These are phyloP conservation scores for Phalanger gymnotis DNA, from an alignment of 2,797 vertebrate species.

Conservation along the genomic window DNA sequence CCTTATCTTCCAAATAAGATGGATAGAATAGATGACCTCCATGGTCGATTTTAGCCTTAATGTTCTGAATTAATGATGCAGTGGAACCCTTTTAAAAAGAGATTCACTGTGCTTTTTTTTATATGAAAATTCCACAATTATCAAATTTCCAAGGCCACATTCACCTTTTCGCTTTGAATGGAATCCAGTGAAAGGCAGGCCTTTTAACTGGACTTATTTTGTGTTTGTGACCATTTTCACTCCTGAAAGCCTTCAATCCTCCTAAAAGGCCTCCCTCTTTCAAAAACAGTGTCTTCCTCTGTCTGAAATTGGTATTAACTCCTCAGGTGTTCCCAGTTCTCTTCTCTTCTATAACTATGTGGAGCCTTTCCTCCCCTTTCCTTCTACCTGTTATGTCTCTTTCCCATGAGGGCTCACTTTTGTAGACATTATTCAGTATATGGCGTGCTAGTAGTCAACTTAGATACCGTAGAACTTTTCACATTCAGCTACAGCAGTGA, in stretches of 20 bases:
- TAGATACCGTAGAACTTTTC: not conserved
- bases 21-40: not conserved
- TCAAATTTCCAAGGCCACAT: constrained; percentile 10
- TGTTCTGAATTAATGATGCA: constrained; percentile 15
- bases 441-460: not conserved
- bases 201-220: constrained; percentile 45
- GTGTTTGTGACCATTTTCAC: constrained; percentile 21
- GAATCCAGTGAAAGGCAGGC: constrained; percentile 8
- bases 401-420: not conserved
- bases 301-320: not conserved
- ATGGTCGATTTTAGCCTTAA: not conserved
- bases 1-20: not conserved
- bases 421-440: not conserved
- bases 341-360: constrained; percentile 7
- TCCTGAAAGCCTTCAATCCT: constrained; percentile 4
- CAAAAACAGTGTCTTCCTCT: constrained; percentile 16
- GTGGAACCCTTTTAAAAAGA: constrained; percentile 32
- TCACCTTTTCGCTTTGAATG: not conserved
- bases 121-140: not conserved
- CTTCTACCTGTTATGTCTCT: not conserved
- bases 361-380: not conserved
- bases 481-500: not conserved
- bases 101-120: not conserved
- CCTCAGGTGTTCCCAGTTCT: not conserved
- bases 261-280: not conserved